A percentile compares a stretch with the other conserved stretches of the same genome.
Conservation (phyloP, 2,888 invertebrate species). For the Amphipoea oculea region DNA sequence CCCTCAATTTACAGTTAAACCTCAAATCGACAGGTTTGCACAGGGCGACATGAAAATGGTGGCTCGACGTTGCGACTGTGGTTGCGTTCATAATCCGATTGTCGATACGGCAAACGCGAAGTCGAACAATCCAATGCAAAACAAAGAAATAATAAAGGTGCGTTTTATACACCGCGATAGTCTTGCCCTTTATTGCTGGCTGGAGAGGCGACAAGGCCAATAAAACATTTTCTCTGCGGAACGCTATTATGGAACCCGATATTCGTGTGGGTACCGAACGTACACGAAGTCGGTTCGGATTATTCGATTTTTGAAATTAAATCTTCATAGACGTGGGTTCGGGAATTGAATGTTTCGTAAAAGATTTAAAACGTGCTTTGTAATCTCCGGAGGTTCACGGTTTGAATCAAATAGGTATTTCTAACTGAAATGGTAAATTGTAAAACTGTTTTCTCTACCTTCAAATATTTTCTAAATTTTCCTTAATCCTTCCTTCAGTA, state of each 20-base stretch:
- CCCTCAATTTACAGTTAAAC: conserved; percentile 41
- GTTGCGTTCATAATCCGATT: conserved; percentile 67
- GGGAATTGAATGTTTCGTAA: conserved; percentile 70
- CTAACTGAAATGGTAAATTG: conserved; percentile 9
- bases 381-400: conserved; percentile 58
- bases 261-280: conserved; percentile 75
- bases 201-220: conserved; percentile 74
- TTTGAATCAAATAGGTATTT: conserved; percentile 42
- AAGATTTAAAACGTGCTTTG: conserved; percentile 68
- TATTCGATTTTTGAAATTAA: conserved; percentile 78
- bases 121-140: conserved; percentile 68
- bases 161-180: conserved; percentile 72
- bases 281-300: conserved; percentile 67
- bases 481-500: conserved; percentile 11
- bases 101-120: conserved; percentile 67
- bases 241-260: conserved; percentile 79
- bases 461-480: conserved; percentile 3
- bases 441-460: conserved; percentile 2
- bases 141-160: conserved; percentile 76
- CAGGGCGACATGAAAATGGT: conserved; percentile 53
- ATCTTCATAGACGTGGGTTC: conserved; percentile 72
- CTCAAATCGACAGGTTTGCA: conserved; percentile 53
- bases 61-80: conserved; percentile 51
- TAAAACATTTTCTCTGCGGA: conserved; percentile 77
- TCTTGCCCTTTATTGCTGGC: conserved; percentile 74